A percentile compares a stretch with the other conserved stretches of the same genome.
Evolutionary conservation across 1,140 invertebrate species (phyloP).

Genomic region (Scaptomyza montana): DNA sequence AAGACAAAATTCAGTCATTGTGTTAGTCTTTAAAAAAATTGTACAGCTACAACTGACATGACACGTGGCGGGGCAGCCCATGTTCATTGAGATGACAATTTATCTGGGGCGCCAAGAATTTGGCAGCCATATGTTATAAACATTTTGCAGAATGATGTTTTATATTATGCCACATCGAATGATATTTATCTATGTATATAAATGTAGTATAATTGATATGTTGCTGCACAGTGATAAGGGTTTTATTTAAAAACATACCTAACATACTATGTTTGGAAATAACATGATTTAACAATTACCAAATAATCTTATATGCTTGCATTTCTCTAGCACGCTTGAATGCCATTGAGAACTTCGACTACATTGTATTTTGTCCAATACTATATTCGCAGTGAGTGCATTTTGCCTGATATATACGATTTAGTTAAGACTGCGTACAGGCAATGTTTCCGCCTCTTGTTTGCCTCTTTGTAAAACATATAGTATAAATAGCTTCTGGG

Average conservation of each 20-base stretch:
- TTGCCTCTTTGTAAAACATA: slow-evolving; percentile 42
- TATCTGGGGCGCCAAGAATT: slow-evolving; percentile 63
- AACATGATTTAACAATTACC: too few species aligned
- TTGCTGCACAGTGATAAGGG: slow-evolving; percentile 13
- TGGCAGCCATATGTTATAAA: slow-evolving; percentile 9
- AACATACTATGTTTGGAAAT: too few species aligned
- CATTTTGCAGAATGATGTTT: slow-evolving; percentile 23
- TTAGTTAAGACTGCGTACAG: slow-evolving; percentile 25
- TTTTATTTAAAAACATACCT: neutral
- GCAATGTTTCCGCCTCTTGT: slow-evolving; percentile 43
- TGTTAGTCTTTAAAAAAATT: slow-evolving; percentile 49
- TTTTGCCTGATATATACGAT: slow-evolving; percentile 20
- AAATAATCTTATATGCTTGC: neutral
- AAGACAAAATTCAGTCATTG: slow-evolving; percentile 74
- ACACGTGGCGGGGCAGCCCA: slow-evolving; percentile 38
- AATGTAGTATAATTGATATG: slow-evolving; percentile 3
- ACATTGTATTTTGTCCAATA: slow-evolving; percentile 4
- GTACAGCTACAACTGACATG: slow-evolving; percentile 30
- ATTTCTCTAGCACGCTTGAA: neutral
- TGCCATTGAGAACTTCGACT: slow-evolving; percentile 13
- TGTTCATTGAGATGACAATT: slow-evolving; percentile 23
- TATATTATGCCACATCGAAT: slow-evolving; percentile 17
- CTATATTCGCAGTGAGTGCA: slow-evolving; percentile 13
- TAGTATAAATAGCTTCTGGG: slow-evolving; percentile 52
- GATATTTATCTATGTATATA: slow-evolving; percentile 12